phyloP scores from a whole-genome alignment of 2,113 vertebrate species.

The Potamarius usumacintae region DNA sequence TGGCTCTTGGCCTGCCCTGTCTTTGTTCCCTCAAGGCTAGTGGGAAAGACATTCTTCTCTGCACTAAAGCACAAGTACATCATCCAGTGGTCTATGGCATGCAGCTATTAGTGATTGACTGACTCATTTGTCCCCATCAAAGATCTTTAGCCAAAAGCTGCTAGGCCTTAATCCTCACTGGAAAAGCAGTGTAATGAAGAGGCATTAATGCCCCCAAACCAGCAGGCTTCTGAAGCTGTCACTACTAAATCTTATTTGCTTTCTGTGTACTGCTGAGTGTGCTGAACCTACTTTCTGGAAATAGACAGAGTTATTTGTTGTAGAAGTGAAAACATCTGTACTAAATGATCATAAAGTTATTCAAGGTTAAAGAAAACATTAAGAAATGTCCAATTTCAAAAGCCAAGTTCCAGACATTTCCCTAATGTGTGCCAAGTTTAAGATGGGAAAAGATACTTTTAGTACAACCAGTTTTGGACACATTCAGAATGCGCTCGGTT shows the following conservation, averaged over 20 bases:
- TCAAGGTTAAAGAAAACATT: not conserved
- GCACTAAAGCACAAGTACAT: conserved; percentile 55
- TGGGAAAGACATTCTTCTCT: conserved; percentile 65
- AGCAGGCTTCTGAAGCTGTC: conserved; percentile 1
- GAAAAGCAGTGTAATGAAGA: conserved; percentile 21
- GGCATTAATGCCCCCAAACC: conserved; percentile 3
- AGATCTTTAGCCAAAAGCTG: conserved; percentile 50
- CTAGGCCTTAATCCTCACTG: conserved; percentile 27
- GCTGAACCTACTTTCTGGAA: not conserved
- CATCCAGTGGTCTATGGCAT: conserved; percentile 40
- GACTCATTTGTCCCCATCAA: conserved; percentile 60
- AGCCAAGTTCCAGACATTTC: not conserved
- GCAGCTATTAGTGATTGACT: conserved; percentile 45
- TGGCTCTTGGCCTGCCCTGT: conserved; percentile 58
- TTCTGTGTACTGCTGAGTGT: not conserved
- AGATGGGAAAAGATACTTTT: not conserved
- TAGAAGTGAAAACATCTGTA: not conserved
- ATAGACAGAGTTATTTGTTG: not conserved
- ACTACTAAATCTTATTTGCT: conserved; percentile 3
- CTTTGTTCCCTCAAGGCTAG: conserved; percentile 62
- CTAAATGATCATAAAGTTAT: not conserved
- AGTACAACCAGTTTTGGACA: not conserved
- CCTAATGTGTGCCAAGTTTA: not conserved
- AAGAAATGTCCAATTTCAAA: not conserved
- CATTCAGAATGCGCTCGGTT: not conserved